Evolutionary conservation across 2,113 vertebrate genomes (phyloP).

Genomic region (Ceyx melanurus): DNA sequence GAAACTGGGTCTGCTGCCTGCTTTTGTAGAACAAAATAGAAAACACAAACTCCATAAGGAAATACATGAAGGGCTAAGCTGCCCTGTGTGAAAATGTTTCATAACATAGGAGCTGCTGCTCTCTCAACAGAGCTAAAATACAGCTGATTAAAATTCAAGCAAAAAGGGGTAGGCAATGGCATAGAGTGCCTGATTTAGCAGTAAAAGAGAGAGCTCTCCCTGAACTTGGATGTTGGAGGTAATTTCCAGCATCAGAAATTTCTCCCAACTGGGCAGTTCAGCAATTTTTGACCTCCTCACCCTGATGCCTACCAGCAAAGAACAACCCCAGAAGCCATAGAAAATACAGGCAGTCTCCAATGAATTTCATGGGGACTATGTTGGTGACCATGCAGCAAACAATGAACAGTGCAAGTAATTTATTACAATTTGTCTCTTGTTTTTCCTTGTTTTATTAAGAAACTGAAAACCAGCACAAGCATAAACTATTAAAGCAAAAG

Average conservation of each 20-base stretch:
- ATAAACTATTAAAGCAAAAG: neutral
- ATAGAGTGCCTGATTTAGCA: neutral
- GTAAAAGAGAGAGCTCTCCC: neutral
- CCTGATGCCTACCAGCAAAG: neutral
- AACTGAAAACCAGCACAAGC: neutral
- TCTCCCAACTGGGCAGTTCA: neutral
- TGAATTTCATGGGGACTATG: fast-evolving
- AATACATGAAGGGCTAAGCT: neutral
- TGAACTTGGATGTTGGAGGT: neutral
- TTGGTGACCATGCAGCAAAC: neutral
- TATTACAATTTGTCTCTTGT: neutral
- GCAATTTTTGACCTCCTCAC: neutral
- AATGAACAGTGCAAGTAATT: neutral
- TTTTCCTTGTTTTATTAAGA: neutral
- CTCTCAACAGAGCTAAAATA: neutral
- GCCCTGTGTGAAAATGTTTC: neutral
- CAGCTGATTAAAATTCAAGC: neutral
- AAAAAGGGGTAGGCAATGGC: neutral
- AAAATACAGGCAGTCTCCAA: neutral
- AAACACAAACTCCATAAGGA: neutral
- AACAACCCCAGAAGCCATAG: neutral
- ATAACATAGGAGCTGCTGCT: neutral
- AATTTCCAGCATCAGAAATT: neutral
- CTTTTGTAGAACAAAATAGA: neutral
- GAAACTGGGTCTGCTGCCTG: neutral